These are phyloP conservation scores for Notechis scutatus DNA, from an alignment of 2,113 vertebrate genomes.

Conservation along the genomic window DNA sequence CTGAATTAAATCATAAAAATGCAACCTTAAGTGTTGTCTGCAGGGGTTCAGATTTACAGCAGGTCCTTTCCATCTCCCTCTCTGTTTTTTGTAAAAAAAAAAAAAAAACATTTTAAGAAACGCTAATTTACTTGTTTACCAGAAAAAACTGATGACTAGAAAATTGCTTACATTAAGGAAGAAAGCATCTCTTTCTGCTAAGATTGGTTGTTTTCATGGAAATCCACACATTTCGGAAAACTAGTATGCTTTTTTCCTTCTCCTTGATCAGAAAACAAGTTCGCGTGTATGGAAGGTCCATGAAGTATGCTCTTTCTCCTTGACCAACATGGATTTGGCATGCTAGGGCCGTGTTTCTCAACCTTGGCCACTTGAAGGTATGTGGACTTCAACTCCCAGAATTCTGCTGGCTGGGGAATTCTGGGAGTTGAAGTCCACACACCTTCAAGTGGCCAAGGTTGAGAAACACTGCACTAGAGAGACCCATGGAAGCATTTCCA, in stretches of 20 bases:
- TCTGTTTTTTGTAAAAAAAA: not conserved
- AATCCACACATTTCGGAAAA: not conserved
- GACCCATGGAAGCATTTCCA: not conserved
- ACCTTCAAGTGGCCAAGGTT: not conserved
- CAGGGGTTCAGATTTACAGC: no score
- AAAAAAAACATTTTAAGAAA: not conserved
- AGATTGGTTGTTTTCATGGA: no score
- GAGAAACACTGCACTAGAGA: not conserved
- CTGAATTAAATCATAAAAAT: not conserved
- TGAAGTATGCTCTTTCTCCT: not conserved
- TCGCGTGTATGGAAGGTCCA: not conserved
- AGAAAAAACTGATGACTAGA: not conserved
- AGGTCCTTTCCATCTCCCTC: not conserved
- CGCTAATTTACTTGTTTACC: no score
- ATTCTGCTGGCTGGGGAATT: not conserved
- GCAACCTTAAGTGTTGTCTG: not conserved
- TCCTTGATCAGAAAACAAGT: no score
- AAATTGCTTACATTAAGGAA: not conserved
- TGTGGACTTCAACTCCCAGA: not conserved
- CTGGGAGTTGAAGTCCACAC: not conserved
- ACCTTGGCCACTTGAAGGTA: not conserved
- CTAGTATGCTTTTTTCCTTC: not conserved
- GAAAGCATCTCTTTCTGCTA: not conserved
- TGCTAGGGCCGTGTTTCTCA: not conserved
- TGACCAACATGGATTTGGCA: no score